phyloP scores from a whole-genome alignment of 1,140 invertebrate species.

The Halesus radiatus region DNA sequence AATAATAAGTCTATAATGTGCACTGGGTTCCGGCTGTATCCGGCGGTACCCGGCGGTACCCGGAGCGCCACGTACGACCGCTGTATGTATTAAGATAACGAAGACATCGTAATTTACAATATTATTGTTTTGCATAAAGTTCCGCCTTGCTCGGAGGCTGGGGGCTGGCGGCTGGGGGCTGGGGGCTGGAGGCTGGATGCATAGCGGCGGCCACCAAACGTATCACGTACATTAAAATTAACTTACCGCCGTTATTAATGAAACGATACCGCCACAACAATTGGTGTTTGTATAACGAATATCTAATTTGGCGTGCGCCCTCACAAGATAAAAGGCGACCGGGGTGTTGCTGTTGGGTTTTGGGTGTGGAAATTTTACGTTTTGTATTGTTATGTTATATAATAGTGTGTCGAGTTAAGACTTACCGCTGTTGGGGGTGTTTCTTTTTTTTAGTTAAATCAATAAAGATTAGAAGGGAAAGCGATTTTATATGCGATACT shows the following conservation, averaged over 20 bases:
- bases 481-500: no score
- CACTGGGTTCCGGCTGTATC: no score
- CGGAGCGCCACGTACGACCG: conserved; percentile 32
- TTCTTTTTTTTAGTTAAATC: no score
- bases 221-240: conserved; percentile 33
- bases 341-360: no score
- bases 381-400: no score
- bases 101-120: conserved; percentile 46
- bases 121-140: conserved; percentile 47
- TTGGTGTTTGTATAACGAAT: conserved; percentile 7
- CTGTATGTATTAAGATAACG: conserved; percentile 42
- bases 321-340: background rate
- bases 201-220: background rate
- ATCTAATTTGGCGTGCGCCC: background rate
- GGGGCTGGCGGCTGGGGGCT: background rate
- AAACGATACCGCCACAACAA: conserved; percentile 14
- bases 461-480: no score
- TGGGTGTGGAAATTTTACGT: no score
- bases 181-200: no score
- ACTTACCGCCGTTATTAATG: conserved; percentile 19
- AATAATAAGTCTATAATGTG: no score
- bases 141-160: conserved; percentile 14
- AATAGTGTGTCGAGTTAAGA: no score
- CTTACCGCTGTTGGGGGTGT: no score
- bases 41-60: background rate